phyloP scores from a whole-genome alignment of 2,113 vertebrate species.

The Tragelaphus strepsiceros region DNA sequence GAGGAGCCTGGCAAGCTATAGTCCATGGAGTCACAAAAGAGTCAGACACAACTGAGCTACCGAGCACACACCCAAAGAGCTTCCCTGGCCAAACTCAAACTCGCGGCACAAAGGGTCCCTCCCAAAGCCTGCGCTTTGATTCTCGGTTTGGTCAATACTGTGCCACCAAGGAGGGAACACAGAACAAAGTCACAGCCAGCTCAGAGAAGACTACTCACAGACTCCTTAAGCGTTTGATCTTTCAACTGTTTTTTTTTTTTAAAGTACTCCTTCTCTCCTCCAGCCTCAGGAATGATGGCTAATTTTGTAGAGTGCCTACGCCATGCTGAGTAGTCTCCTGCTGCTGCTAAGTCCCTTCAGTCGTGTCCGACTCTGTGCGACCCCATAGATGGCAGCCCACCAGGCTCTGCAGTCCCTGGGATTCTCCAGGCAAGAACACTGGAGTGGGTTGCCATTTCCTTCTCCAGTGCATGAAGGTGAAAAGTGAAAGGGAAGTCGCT shows the following conservation, averaged over 20 bases:
- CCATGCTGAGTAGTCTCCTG: neutral
- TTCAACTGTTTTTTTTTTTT: neutral
- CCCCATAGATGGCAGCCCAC: no score
- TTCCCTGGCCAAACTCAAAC: neutral
- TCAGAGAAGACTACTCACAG: neutral
- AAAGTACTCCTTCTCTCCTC: neutral
- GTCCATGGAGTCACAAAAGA: neutral
- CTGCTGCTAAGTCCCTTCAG: no score
- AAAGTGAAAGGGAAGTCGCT: no score
- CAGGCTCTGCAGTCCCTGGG: no score
- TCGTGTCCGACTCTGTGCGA: no score
- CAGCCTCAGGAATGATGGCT: neutral
- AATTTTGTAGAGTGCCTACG: rapidly evolving
- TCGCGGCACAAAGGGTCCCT: rapidly evolving
- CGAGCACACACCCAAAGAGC: neutral
- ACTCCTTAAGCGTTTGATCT: neutral
- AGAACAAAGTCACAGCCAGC: neutral
- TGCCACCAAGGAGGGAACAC: neutral
- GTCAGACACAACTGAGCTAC: neutral
- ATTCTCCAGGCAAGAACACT: no score
- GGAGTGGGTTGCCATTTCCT: no score
- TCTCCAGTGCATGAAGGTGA: no score
- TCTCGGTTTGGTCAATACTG: neutral
- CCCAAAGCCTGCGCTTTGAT: neutral
- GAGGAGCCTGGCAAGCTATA: neutral